phyloP scores from a whole-genome alignment of 2,888 invertebrate species.

The Drosophila maculinotata region DNA sequence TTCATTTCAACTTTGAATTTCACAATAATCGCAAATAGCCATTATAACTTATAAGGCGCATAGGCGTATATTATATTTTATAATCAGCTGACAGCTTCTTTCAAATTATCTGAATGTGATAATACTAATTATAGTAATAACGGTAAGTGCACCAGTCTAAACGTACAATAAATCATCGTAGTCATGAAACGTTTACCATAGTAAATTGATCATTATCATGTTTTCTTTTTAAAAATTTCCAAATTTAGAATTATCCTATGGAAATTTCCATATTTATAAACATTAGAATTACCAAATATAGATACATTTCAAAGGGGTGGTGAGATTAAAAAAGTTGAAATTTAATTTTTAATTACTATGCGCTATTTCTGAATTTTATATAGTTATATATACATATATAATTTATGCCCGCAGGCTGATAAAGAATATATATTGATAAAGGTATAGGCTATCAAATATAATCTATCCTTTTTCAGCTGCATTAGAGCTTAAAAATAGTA shows the following conservation, averaged over 20 bases:
- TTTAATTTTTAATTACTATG: no score
- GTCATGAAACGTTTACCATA: not conserved
- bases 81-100: slow-evolving; percentile 9
- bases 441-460: slow-evolving; percentile 8
- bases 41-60: not conserved
- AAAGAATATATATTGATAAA: slow-evolving; percentile 7
- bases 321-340: no score
- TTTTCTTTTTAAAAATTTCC: no score
- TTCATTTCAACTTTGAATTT: slow-evolving; percentile 24
- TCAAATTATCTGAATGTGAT: slow-evolving; percentile 2
- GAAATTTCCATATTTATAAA: no score
- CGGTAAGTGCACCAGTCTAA: not conserved
- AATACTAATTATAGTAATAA: not conserved
- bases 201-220: no score
- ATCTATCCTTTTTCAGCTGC: slow-evolving; percentile 11
- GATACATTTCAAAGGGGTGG: no score
- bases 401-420: slow-evolving; percentile 6
- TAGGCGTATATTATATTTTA: slow-evolving; percentile 6
- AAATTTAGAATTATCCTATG: no score
- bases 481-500: slow-evolving; percentile 14
- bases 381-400: no score
- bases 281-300: no score
- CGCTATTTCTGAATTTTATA: not conserved
- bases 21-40: slow-evolving; percentile 6
- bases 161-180: slow-evolving; percentile 2